Base-by-base conservation (phyloP, 2,797 vertebrate genomes). In the Furcifer pardalis region DNA sequence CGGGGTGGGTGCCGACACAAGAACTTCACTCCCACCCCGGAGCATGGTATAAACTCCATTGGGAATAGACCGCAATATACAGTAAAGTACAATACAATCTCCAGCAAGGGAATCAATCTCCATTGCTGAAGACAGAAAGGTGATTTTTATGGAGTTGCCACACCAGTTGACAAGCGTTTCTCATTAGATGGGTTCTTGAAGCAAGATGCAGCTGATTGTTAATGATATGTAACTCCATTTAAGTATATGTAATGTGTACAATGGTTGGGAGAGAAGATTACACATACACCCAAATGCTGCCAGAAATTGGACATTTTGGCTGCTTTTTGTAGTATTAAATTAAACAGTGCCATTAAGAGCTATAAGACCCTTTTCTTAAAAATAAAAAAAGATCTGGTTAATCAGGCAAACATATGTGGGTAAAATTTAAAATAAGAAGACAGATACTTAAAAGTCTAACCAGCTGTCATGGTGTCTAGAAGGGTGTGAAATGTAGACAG, bases 371-470 rank as follows among this genome's bases (percentile, higher is more conserved):
- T 90, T 84, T 69, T 40, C 86, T 89, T 82, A 86, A 88, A 84
- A 59, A 72, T 13, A 3, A 68, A 68, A 71, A 71, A 71, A 86
- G 86, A 84, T 5, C 62, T 23, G 78, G 65, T 86, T 91, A 91
- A 91, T 89, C 73, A 84, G 0, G 59, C 69, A 46, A 75, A 83
- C 65, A 82, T 85, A 83, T 30, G 86, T 90, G 85, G 52, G 42
- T 90, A 59, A 66, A 81, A 91, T 91, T 91, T 79, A 74, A 93
- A 93, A 89, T 91, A 93, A 83, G 88, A 91, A 87, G 69, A 42
- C 56, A 90, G 79, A 89, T 92, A 90, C 92, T 91, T 93, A 90
- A 93, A 71, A 93, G 84, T 74, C 78, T 84, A 82, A 90, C 92
- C 89, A 91, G 87, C 87, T 92, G 90, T 91, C 90, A 80, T 71